phyloP scores from a whole-genome alignment of 2,888 invertebrate species.

The Aspidiotus destructor region DNA sequence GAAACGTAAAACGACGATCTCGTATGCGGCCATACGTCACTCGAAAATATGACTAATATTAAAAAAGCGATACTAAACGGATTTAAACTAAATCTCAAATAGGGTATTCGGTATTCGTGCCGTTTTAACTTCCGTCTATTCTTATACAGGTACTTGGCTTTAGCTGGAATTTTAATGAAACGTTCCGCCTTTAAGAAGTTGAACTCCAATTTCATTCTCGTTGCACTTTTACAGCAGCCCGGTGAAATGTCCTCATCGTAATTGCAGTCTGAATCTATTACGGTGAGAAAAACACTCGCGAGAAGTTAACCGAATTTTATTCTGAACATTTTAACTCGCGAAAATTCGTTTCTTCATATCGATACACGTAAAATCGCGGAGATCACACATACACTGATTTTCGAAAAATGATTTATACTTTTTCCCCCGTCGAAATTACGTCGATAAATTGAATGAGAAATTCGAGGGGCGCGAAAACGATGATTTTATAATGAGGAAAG shows the following conservation, averaged over 20 bases:
- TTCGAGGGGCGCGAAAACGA: too few species aligned
- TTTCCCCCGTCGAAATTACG: too few species aligned
- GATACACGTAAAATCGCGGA: too few species aligned
- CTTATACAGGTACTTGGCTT: background rate
- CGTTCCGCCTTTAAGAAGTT: slow-evolving; percentile 3
- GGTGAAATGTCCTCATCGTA: slow-evolving; percentile 4
- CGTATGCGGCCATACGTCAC: slow-evolving; percentile 25
- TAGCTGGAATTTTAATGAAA: slow-evolving; percentile 5
- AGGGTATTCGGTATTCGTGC: slow-evolving; percentile 26
- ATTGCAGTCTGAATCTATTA: background rate
- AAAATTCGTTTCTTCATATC: too few species aligned
- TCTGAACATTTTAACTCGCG: slow-evolving; percentile 10
- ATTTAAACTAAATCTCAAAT: slow-evolving; percentile 20
- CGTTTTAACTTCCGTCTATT: slow-evolving; percentile 8
- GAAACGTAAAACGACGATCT: slow-evolving; percentile 22
- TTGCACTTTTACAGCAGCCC: background rate
- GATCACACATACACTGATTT: too few species aligned
- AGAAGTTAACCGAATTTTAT: slow-evolving; percentile 20
- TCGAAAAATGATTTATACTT: too few species aligned
- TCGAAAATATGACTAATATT: slow-evolving; percentile 25
- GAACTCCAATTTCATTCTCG: background rate
- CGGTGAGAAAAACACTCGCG: background rate
- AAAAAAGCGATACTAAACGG: slow-evolving; percentile 29
- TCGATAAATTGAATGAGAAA: too few species aligned
- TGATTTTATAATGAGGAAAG: too few species aligned